Conservation (phyloP, 2,888 invertebrate species). For the Cheiracanthium punctorium region DNA sequence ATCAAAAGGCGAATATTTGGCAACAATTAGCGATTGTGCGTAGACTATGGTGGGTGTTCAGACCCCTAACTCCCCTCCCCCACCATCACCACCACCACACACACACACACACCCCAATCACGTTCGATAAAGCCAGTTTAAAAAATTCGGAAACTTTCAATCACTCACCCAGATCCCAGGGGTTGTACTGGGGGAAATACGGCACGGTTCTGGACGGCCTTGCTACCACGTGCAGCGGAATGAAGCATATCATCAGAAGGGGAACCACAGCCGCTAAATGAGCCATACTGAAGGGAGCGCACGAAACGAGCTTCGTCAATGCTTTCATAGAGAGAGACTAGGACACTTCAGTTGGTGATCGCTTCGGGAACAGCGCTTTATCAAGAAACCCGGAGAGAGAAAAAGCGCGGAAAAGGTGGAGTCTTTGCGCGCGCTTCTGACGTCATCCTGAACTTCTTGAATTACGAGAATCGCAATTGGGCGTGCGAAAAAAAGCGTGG, state of each 20-base stretch:
- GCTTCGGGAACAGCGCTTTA: too few relatives aligned
- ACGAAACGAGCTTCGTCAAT: too few relatives aligned
- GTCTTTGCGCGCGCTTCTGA: not conserved
- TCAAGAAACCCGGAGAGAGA: not conserved
- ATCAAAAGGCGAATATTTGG: too few relatives aligned
- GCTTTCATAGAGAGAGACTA: too few relatives aligned
- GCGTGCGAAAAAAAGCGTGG: not conserved
- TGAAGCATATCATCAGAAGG: not conserved
- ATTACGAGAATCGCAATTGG: not conserved
- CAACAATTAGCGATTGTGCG: too few relatives aligned
- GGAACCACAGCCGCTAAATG: not conserved
- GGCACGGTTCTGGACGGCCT: slow-evolving; percentile 2
- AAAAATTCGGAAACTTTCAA: too few relatives aligned
- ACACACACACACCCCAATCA: too few relatives aligned
- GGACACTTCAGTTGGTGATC: too few relatives aligned
- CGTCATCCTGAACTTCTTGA: slow-evolving; percentile 3
- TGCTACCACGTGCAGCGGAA: not conserved
- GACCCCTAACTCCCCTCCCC: too few relatives aligned
- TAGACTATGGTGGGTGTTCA: too few relatives aligned
- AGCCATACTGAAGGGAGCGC: not conserved
- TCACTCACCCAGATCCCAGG: not conserved
- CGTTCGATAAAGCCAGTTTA: too few relatives aligned
- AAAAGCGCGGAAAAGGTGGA: not conserved
- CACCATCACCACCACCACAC: too few relatives aligned
- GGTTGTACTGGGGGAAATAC: not conserved